Conservation (phyloP, 2,113 vertebrate species). For the Microcebus griseorufus region DNA sequence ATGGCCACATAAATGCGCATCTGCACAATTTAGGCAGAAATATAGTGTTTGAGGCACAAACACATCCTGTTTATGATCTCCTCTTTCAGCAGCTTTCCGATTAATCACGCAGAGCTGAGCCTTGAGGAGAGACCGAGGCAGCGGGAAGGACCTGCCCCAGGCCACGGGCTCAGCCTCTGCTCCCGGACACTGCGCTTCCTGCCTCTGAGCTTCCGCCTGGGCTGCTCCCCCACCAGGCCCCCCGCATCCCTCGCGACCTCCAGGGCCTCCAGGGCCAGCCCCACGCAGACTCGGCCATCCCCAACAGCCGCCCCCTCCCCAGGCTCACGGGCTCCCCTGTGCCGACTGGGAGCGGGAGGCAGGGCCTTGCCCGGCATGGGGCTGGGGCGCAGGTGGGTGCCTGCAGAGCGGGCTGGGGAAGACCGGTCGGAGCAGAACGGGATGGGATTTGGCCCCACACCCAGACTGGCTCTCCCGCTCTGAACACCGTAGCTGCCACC, state of each 20-base stretch:
- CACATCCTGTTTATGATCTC: rapidly evolving
- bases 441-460: not conserved
- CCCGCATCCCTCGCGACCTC: not conserved
- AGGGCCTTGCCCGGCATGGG: not conserved
- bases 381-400: not conserved
- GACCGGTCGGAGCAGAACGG: no score
- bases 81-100: not conserved
- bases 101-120: rapidly evolving
- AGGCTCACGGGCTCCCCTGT: not conserved
- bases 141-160: not conserved
- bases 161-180: rapidly evolving
- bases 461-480: not conserved
- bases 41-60: not conserved
- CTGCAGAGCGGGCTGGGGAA: not conserved
- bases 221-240: not conserved
- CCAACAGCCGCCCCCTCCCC: not conserved
- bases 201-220: not conserved
- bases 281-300: not conserved
- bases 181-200: not conserved
- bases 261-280: not conserved
- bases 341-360: not conserved
- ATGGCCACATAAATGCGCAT: not conserved
- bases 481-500: rapidly evolving
- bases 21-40: not conserved
- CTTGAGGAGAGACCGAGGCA: not conserved